Conservation (phyloP, 2,113 vertebrate species). For the Galemys pyrenaicus region DNA sequence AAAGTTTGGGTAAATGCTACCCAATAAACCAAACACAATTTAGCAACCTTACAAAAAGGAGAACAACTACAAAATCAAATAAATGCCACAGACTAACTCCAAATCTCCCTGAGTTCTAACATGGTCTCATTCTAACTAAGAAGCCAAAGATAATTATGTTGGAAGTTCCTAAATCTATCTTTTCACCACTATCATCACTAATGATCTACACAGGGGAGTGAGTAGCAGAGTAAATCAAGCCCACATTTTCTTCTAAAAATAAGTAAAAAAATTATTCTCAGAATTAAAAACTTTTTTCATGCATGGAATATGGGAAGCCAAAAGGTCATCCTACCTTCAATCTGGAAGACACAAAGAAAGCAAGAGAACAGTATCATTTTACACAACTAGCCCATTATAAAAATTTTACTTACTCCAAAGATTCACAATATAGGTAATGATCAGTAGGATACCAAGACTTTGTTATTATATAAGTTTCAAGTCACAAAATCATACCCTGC, state of each 20-base stretch:
- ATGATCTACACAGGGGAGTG: neutral
- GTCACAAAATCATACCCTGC: conserved; percentile 30
- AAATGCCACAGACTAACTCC: neutral
- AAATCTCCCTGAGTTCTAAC: neutral
- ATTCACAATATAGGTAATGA: neutral
- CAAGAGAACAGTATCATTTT: conserved; percentile 1
- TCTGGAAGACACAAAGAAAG: neutral
- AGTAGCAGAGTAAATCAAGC: neutral
- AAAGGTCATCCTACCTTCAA: neutral
- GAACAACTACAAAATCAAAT: conserved; percentile 35
- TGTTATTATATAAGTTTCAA: neutral
- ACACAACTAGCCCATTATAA: neutral
- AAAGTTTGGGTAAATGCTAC: conserved; percentile 9
- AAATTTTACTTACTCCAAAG: neutral
- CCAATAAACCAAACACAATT: conserved; percentile 48
- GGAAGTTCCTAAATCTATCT: neutral
- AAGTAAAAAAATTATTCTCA: conserved; percentile 12
- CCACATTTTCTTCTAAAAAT: conserved; percentile 38
- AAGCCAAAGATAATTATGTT: neutral
- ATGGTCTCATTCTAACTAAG: neutral
- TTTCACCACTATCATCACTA: neutral
- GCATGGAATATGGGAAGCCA: neutral
- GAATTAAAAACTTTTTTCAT: neutral
- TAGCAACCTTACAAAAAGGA: conserved; percentile 38
- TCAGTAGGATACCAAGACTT: neutral